phyloP scores from a whole-genome alignment of 2,797 vertebrate genomes.

The Manis crassicaudata region DNA sequence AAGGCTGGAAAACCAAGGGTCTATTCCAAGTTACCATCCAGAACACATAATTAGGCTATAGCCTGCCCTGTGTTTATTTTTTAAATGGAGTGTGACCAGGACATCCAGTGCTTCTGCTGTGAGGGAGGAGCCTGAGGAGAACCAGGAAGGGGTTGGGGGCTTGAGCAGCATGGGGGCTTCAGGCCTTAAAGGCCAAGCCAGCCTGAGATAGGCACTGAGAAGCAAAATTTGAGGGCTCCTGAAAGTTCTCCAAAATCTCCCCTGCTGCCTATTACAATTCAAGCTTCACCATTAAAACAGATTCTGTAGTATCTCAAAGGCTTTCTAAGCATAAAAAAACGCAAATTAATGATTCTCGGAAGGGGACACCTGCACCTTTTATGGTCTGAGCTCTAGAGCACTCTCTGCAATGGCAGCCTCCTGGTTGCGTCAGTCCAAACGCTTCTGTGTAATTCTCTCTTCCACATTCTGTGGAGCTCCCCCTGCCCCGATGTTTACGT shows the following conservation, averaged over 20 bases:
- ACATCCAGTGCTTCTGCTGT: background rate
- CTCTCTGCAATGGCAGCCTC: background rate
- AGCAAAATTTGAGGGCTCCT: background rate
- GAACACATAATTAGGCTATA: rapidly evolving
- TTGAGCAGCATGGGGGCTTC: background rate
- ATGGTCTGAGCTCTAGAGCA: background rate
- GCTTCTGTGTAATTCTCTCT: background rate
- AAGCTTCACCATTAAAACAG: background rate
- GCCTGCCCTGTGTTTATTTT: background rate
- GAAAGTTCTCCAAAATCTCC: background rate
- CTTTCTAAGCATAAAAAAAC: background rate
- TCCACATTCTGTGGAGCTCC: background rate
- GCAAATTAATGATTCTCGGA: background rate
- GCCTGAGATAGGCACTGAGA: background rate
- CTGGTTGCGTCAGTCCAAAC: background rate
- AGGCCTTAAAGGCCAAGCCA: background rate
- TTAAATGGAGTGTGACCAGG: background rate
- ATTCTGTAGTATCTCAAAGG: background rate
- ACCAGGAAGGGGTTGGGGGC: slow-evolving; percentile 18
- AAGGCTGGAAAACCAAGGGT: background rate
- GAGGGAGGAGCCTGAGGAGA: background rate
- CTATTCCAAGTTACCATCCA: rapidly evolving
- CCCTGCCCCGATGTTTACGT: background rate
- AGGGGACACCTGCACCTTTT: background rate
- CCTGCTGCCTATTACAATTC: background rate